Conservation (phyloP, 1,140 invertebrate species). For the Tetranychus urticae region DNA sequence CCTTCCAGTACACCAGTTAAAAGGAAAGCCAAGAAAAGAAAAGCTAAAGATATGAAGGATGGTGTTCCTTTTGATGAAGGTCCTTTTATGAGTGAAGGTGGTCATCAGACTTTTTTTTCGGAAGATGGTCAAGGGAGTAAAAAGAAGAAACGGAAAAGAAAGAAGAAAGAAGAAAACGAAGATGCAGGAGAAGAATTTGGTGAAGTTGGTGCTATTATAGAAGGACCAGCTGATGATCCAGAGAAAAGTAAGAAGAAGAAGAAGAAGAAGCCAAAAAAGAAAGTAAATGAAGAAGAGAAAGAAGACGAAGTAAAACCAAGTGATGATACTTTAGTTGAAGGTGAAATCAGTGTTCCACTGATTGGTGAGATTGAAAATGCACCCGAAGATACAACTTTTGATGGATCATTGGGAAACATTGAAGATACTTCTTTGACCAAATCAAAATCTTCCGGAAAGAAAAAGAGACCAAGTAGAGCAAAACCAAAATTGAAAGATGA, state of each 20-base stretch:
- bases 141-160: neutral
- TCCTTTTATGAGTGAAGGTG: neutral
- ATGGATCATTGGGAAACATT: neutral
- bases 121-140: neutral
- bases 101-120: neutral
- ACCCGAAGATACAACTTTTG: constrained; percentile 5
- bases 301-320: constrained; percentile 1
- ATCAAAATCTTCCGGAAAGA: neutral
- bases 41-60: neutral
- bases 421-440: constrained; percentile 3
- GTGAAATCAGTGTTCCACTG: neutral
- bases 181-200: constrained; percentile 9
- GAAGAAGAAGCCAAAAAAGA: constrained; percentile 8
- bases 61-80: neutral
- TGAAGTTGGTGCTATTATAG: neutral
- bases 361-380: neutral
- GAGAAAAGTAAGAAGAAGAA: constrained; percentile 9
- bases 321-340: neutral
- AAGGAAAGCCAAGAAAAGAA: neutral
- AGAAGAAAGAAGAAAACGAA: constrained; percentile 4
- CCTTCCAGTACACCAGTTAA: neutral
- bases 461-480: neutral
- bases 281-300: constrained; percentile 3
- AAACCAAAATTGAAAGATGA: constrained; percentile 11
- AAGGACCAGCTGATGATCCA: neutral